Evolutionary conservation across 2,888 invertebrate species (phyloP), one percentile per base, ranked within the genome.

Genomic region (Athrips mouffetella): DNA sequence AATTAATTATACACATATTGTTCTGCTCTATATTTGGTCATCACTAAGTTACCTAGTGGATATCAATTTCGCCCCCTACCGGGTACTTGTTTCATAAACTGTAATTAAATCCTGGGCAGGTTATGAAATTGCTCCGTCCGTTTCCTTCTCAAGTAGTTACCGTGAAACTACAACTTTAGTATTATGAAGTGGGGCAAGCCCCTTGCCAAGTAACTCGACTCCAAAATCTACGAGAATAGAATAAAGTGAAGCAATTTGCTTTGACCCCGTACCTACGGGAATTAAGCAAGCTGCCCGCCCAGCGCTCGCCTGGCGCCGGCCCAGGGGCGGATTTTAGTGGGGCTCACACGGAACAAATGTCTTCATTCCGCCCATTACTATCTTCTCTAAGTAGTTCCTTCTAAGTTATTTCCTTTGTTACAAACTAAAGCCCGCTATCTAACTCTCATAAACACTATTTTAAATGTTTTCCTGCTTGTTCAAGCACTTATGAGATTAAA

Each of bases 231-330:
- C 51, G 46, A 54, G 51, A 54, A 62, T 53, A 51, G 51, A 55
- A 63, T 53, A 57, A 60, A 65, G 63, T 63, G 59, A 53, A 65
- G 55, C 60, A 64, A 63, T 67, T 67, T 63, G 53, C 62, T 67
- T 63, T 62, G 60, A 63, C 56, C 57, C 51, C n/a, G 37, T 37
- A 37, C 55, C 59, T 57, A 58, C 57, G 56, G 56, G 58, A 60
- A 66, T 68, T 67, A 67, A 57, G 55, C 53, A 54, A 56, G 67
- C 60, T 59, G 57, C 60, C 55, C 30, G 16, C n/a, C n/a, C n/a
- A n/a, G n/a, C n/a, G n/a, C 18, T 8, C 13, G 20, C 30, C 44
- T 31, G 44, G 44, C 44, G 41, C 41, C 15, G 15, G 40, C 47
- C 30, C 41, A 41, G 41, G 15, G 29, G 27, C 29, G 41, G 27